These are phyloP conservation scores for Neotoxoptera formosana DNA, from an alignment of 1,140 invertebrate genomes.

Conservation along the genomic window DNA sequence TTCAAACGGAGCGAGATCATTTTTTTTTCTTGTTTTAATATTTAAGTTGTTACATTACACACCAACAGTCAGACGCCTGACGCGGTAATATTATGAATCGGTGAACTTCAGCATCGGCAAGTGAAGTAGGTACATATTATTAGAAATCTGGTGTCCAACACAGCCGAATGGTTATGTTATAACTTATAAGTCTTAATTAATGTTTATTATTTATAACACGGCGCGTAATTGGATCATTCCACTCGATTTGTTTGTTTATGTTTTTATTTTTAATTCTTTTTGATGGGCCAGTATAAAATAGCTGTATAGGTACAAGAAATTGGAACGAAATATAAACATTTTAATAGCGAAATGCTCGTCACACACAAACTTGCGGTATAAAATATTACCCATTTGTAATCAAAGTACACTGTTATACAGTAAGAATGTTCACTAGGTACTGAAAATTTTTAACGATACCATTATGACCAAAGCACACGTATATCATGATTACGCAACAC, in stretches of 20 bases:
- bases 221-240: not conserved
- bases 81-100: not conserved
- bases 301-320: not conserved
- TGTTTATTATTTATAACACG: not conserved
- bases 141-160: not conserved
- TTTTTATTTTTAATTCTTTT: not conserved
- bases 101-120: not conserved
- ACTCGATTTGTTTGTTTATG: not conserved
- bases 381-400: conserved; percentile 23
- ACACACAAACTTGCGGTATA: not conserved
- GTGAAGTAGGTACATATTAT: not conserved
- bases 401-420: not conserved
- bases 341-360: not conserved
- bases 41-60: not conserved
- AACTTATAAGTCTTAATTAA: not conserved
- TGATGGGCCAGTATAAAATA: not conserved
- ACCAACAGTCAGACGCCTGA: not conserved
- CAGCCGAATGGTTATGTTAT: not conserved
- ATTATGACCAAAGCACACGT: conserved; percentile 1
- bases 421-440: not conserved
- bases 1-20: not conserved
- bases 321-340: conserved; percentile 16
- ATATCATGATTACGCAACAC: not conserved
- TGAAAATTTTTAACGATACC: not conserved
- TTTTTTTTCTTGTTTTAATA: not conserved